Evolutionary conservation across 2,113 vertebrate species (phyloP), one percentile per base, ranked within the genome.

Genomic region (Apteryx owenii): DNA sequence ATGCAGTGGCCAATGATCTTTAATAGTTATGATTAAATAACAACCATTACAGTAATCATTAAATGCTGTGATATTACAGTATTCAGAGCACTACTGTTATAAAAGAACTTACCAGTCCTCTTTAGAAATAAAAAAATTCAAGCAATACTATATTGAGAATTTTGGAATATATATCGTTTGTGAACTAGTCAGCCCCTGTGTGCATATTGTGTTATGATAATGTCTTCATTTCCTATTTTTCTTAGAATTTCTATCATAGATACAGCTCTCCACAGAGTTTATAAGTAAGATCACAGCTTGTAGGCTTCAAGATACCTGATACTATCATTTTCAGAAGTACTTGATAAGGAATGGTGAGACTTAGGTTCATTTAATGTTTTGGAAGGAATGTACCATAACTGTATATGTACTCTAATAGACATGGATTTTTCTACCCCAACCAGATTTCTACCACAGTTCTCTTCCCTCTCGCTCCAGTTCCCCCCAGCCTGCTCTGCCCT

Each of bases 401-500:
- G 4, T 16, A 6, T 23, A 40, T 2, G 3, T 66, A 40, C 12
- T 48, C 7, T 71, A 64, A 38, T 26, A 58, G 13, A 36, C n/a
- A 22, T 1, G 82, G 17, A 38, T 12, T 29, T 88, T 69, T 51
- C 26, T 68, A 18, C 13, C 7, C 28, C 68, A 10, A 20, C 10
- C 38, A 26, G 33, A 42, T 48, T 60, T 71, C 44, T 36, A 26
- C 38, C 77, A 5, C 21, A 42, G 5, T 8, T 78, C 14, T 78
- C 60, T 61, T 66, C 12, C 9, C 3, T 78, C 40, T 66, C 29
- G 42, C 17, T 78, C 65, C 38, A 36, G 14, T n/a, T 64, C 5
- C 8, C 17, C 6, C 8, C 23, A 28, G 5, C 6, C 21, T 2
- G 1, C 23, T 64, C 29, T 48, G 8, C 6, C 28, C 23, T 29